phyloP scores from a whole-genome alignment of 2,797 vertebrate genomes.

The Poliocrania exsul region DNA sequence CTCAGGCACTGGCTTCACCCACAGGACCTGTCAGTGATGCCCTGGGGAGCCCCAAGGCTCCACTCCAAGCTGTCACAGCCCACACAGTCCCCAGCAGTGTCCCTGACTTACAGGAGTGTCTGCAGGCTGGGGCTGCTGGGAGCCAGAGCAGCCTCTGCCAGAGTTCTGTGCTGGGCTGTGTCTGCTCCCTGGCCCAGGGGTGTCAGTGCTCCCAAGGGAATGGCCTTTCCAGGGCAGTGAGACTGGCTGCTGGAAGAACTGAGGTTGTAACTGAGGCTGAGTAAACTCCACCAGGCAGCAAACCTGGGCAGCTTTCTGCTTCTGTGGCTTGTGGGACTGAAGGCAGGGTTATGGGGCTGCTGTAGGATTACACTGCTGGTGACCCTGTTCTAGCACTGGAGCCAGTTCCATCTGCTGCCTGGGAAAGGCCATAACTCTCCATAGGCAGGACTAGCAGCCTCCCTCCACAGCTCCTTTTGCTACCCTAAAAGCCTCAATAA shows the following conservation, averaged over 20 bases:
- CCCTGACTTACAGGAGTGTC: not conserved
- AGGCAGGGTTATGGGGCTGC: not conserved
- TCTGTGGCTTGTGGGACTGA: not conserved
- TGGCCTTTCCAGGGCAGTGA: not conserved
- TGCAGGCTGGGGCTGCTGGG: not conserved
- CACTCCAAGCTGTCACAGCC: not conserved
- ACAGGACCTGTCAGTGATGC: rapidly evolving
- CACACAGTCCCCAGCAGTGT: not conserved
- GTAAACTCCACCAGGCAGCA: not conserved
- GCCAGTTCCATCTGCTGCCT: not conserved
- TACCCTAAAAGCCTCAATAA: not conserved
- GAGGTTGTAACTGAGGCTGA: not conserved
- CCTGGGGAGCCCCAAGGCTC: not conserved
- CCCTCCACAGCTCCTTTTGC: not conserved
- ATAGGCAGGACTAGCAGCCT: not conserved
- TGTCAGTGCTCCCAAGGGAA: not conserved
- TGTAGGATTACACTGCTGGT: not conserved
- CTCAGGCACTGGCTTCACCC: not conserved
- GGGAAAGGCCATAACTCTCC: not conserved
- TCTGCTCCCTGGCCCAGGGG: not conserved
- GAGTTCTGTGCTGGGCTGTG: not conserved
- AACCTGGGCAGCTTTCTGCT: not conserved
- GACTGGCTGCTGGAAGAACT: rapidly evolving
- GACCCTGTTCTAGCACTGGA: not conserved
- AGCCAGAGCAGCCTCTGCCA: not conserved